Conservation (phyloP, 1,140 invertebrate species). For the Polypedilum pembai region DNA sequence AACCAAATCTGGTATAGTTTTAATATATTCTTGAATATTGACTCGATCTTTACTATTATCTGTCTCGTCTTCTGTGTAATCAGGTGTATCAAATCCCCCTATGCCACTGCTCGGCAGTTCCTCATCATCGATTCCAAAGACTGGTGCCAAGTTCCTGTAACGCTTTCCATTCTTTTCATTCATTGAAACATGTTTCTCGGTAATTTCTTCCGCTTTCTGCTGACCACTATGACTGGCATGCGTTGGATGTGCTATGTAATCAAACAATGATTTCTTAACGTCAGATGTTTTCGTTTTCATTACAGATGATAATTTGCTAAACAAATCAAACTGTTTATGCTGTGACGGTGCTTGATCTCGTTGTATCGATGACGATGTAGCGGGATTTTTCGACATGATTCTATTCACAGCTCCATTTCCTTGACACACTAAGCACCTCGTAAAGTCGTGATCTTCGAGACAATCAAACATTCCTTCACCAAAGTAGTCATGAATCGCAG, state of each 20-base stretch:
- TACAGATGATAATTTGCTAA: slow-evolving; percentile 68
- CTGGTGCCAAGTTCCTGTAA: slow-evolving; percentile 81
- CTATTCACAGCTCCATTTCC: slow-evolving; percentile 48
- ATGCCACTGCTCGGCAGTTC: slow-evolving; percentile 56
- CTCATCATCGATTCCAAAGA: slow-evolving; percentile 94
- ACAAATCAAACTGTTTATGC: slow-evolving; percentile 54
- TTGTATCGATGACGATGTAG: slow-evolving; percentile 34
- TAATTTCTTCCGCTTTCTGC: slow-evolving; percentile 41
- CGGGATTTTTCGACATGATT: background rate
- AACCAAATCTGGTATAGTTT: slow-evolving; percentile 68
- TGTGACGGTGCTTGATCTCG: slow-evolving; percentile 41
- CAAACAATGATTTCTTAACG: slow-evolving; percentile 86
- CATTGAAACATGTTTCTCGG: slow-evolving; percentile 71
- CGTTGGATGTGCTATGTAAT: slow-evolving; percentile 85
- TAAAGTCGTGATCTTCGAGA: slow-evolving; percentile 71
- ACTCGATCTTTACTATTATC: slow-evolving; percentile 44
- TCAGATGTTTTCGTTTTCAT: slow-evolving; percentile 86
- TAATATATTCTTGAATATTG: slow-evolving; percentile 57
- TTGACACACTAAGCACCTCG: slow-evolving; percentile 72
- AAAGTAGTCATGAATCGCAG: slow-evolving; percentile 79
- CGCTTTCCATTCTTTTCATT: slow-evolving; percentile 76
- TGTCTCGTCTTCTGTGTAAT: slow-evolving; percentile 9
- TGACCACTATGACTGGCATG: slow-evolving; percentile 34
- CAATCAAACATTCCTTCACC: slow-evolving; percentile 68
- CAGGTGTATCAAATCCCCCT: slow-evolving; percentile 37